Base-by-base conservation (phyloP, 2,113 vertebrate species). In the Siphamia tubifer region DNA sequence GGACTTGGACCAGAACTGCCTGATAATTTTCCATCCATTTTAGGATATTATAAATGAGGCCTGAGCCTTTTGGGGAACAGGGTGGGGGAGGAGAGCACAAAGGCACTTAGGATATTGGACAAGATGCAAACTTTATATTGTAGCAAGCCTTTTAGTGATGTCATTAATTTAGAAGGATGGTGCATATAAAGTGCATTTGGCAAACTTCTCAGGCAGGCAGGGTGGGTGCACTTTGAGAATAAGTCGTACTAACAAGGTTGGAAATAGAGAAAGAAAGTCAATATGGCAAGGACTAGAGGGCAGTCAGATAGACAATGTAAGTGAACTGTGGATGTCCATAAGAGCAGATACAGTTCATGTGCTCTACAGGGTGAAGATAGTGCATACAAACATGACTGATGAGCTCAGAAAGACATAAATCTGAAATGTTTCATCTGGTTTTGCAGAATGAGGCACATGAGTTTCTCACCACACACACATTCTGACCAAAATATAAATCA, bases 61-160 rank as follows among this genome's bases (percentile, higher is more conserved):
- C 68, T 48, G 60, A 78, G 76, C 36, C 81, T 90, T 87, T 89
- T 85, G 68, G 83, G 82, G 81, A 74, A 68, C 61, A 16, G 72
- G 57, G 74, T 32, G 60, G 60, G 54, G 76, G 61, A 9, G 47
- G 68, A 23, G 68, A 72, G 85, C 79, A 86, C 87, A 86, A 83
- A 90, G 90, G 91, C 92, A 94, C 92, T 94, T 93, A 94, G 86
- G 89, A 94, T 90, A 94, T 94, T 93, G 91, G 88, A 92, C 87
- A 87, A 88, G 88, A 92, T 89, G 91, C 89, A 90, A 91, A 91
- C 91, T 91, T 91, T 90, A 90, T 87, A 90, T 89, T 89, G 88
- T 91, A 84, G 81, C 87, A 65, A 84, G 87, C 91, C 88, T 93
- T 92, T 92, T 92, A 94, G 89, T 90, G 89, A 91, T 92, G 92